Conservation (phyloP, 2,797 vertebrate genomes). For the Huso huso region DNA sequence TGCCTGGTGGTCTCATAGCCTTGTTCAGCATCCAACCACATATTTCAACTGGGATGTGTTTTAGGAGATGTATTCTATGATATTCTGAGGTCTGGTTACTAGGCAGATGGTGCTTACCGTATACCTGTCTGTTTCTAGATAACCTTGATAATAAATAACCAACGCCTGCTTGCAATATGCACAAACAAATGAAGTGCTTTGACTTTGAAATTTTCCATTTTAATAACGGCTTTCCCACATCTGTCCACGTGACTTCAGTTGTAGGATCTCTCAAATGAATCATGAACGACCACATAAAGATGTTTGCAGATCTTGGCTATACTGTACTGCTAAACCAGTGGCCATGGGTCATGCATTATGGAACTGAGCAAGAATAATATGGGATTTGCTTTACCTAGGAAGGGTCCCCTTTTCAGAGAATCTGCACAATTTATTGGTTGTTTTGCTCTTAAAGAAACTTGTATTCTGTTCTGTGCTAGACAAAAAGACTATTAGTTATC, state of each 20-base stretch:
- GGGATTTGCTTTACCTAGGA: not conserved
- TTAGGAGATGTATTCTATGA: not conserved
- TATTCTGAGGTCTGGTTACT: not conserved
- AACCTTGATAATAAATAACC: not conserved
- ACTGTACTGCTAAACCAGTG: not conserved
- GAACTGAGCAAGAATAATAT: not conserved
- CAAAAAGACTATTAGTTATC: too few relatives aligned
- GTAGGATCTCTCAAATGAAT: not conserved
- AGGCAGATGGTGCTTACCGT: constrained; percentile 12
- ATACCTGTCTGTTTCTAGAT: not conserved
- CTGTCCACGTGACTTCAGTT: not conserved
- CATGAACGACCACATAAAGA: not conserved
- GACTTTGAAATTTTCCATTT: constrained; percentile 8
- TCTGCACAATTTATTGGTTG: too few relatives aligned
- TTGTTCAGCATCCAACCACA: too few relatives aligned
- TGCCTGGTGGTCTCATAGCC: too few relatives aligned
- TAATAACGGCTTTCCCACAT: not conserved
- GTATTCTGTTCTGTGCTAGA: too few relatives aligned
- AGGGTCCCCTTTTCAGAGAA: too few relatives aligned
- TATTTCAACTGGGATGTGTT: not conserved
- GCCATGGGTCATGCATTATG: not conserved
- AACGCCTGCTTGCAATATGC: not conserved
- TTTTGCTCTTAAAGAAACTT: too few relatives aligned
- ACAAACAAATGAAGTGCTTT: constrained; percentile 6
- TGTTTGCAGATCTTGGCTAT: not conserved